phyloP scores from a whole-genome alignment of 2,797 vertebrate species.

The Petrocephalus sullivani region DNA sequence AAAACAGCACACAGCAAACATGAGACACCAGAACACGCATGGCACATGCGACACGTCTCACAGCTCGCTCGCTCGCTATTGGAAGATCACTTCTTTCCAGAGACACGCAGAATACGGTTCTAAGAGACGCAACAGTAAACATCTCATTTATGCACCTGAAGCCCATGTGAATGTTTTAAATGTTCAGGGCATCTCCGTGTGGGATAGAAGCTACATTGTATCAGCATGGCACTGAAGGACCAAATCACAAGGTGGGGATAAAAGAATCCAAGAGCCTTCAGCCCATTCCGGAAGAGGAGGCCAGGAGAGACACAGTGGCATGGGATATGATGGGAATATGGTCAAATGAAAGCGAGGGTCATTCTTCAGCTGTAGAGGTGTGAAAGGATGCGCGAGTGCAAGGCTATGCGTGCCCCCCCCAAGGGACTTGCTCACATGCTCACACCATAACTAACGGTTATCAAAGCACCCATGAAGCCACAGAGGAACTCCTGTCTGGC shows the following conservation, averaged over 20 bases:
- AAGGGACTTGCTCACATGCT: too few relatives aligned
- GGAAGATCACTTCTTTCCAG: background rate
- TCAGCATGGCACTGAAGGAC: background rate
- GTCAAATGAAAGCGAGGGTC: background rate
- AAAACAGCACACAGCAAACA: constrained; percentile 84
- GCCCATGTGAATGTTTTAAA: background rate
- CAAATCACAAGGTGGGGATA: background rate
- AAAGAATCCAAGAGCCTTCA: background rate
- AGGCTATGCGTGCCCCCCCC: background rate
- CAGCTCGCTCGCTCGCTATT: background rate
- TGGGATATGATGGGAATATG: background rate
- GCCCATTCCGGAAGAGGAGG: background rate
- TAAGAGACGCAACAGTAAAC: background rate
- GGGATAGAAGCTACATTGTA: background rate
- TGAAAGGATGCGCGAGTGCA: background rate
- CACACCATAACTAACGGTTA: background rate
- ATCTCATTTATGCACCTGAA: background rate
- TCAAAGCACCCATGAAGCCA: background rate
- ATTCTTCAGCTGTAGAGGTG: background rate
- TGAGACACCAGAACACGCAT: constrained; percentile 58
- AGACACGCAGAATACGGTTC: background rate
- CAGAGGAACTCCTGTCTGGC: background rate
- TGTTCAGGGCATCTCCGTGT: background rate
- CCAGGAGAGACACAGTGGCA: background rate
- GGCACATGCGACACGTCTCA: background rate